Conservation (phyloP, 2,888 invertebrate genomes). For the Volucella zonaria region DNA sequence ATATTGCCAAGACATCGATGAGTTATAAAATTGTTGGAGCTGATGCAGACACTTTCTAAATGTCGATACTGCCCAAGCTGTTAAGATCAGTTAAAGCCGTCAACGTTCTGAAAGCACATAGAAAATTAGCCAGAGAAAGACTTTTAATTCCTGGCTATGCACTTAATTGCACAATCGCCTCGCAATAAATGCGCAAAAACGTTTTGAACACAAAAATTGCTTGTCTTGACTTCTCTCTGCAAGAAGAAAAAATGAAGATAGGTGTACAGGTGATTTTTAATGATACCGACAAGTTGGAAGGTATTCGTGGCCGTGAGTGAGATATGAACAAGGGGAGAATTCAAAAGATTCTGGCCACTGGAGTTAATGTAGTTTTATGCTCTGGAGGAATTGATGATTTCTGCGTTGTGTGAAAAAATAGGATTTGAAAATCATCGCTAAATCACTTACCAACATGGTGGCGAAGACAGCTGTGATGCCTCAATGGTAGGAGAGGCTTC, state of each 20-base stretch:
- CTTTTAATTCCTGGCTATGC: constrained; percentile 96
- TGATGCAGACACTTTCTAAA: constrained; percentile 98
- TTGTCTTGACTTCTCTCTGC: constrained; percentile 97
- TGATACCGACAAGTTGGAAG: constrained; percentile 97
- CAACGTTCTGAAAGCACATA: constrained; percentile 98
- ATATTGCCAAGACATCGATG: constrained; percentile 99
- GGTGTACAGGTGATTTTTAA: constrained; percentile 96
- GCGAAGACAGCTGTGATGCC: constrained; percentile 97
- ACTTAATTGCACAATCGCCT: constrained; percentile 98
- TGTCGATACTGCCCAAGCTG: constrained; percentile 96
- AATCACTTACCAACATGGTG: constrained; percentile 98
- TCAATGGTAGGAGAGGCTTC: constrained; percentile 96
- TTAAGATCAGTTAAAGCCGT: constrained; percentile 99
- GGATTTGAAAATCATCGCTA: constrained; percentile 98
- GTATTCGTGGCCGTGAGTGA: constrained; percentile 95
- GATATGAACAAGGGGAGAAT: constrained; percentile 99
- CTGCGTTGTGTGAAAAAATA: constrained; percentile 97
- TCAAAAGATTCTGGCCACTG: constrained; percentile 95
- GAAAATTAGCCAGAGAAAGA: constrained; percentile 96
- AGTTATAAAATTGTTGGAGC: constrained; percentile 99
- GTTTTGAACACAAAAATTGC: constrained; percentile 97
- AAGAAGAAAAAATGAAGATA: constrained; percentile 99
- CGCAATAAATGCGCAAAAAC: constrained; percentile 95
- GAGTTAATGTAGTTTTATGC: constrained; percentile 97
- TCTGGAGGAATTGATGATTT: constrained; percentile 99